Evolutionary conservation across 2,113 vertebrate species (phyloP).

Genomic region (Lepisosteus osseus): DNA sequence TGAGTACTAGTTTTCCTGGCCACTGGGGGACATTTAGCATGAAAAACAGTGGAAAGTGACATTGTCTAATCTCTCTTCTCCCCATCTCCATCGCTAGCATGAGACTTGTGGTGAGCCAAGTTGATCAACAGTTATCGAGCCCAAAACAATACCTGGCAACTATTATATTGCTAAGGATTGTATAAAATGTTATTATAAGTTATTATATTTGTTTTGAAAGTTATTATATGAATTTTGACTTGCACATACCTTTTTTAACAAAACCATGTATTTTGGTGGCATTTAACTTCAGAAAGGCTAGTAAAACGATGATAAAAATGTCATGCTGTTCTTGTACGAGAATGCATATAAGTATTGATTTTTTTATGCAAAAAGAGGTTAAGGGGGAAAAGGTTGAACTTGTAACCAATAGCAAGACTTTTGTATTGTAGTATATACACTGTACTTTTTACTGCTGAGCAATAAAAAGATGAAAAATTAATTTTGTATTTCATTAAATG

Average conservation of each 20-base stretch:
- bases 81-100: too few relatives aligned
- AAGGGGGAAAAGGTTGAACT: conserved; percentile 45
- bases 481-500: too few relatives aligned
- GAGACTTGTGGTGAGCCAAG: too few relatives aligned
- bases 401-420: conserved; percentile 60
- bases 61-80: too few relatives aligned
- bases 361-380: conserved; percentile 53
- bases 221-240: neutral
- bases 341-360: neutral
- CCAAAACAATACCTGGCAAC: too few relatives aligned
- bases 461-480: conserved; percentile 53
- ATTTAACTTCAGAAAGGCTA: neutral
- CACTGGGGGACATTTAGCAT: too few relatives aligned
- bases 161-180: neutral
- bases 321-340: neutral
- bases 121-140: too few relatives aligned
- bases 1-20: too few relatives aligned
- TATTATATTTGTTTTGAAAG: neutral
- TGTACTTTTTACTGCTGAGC: conserved; percentile 76
- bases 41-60: too few relatives aligned
- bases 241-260: neutral
- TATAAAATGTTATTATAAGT: neutral
- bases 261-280: neutral
- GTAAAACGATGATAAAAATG: neutral
- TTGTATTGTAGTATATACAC: conserved; percentile 70